Percentiles rank a stretch among this genome's conserved stretches.
Conservation (phyloP, 2,113 vertebrate genomes). For the Symphodus melops region DNA sequence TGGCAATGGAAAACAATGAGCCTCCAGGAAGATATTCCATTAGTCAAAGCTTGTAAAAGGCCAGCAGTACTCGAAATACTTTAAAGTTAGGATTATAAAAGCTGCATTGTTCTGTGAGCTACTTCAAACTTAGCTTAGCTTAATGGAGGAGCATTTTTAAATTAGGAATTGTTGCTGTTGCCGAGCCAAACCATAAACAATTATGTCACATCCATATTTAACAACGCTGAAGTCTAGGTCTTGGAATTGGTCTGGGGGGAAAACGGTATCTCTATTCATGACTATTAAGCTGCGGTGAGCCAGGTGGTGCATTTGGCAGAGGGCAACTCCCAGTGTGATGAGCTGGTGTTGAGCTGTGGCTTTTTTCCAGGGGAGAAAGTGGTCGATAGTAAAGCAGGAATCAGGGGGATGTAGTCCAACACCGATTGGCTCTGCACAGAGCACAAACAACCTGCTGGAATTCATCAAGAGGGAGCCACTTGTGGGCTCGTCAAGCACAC, state of each 20-base stretch:
- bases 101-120: too few species aligned
- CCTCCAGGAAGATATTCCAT: too few species aligned
- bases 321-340: slow-evolving; percentile 28
- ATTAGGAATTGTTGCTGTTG: too few species aligned
- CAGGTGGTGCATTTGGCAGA: slow-evolving; percentile 40
- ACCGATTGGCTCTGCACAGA: slow-evolving; percentile 7
- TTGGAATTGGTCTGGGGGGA: neutral
- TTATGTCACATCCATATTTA: too few species aligned
- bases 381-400: slow-evolving; percentile 24
- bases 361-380: slow-evolving; percentile 47
- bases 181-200: too few species aligned
- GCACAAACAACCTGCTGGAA: slow-evolving; percentile 45
- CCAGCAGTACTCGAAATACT: too few species aligned
- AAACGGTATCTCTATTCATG: neutral
- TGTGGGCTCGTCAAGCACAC: slow-evolving; percentile 21
- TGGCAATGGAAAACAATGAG: too few species aligned
- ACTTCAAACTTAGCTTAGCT: too few species aligned
- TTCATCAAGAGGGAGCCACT: slow-evolving; percentile 38
- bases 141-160: too few species aligned
- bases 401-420: slow-evolving; percentile 39
- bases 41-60: too few species aligned
- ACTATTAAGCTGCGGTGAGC: slow-evolving; percentile 12
- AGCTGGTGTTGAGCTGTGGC: slow-evolving; percentile 36
- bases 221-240: neutral
- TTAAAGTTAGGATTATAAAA: too few species aligned